Conservation (phyloP, 1,140 invertebrate species). For the Brachionus koreanus region DNA sequence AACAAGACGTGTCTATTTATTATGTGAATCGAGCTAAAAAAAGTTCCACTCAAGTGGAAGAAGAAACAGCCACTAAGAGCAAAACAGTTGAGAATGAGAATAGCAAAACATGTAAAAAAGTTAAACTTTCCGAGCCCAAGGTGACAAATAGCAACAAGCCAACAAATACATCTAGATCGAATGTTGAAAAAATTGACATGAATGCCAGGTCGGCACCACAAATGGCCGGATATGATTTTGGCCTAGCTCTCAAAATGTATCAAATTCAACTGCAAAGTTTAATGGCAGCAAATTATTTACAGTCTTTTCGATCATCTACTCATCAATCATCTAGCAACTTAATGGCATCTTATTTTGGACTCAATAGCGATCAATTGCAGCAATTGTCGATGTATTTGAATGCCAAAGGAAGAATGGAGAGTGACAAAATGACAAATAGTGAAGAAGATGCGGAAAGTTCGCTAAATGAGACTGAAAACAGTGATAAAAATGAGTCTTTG, state of each 20-base stretch:
- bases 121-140: neutral
- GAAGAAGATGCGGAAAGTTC: neutral
- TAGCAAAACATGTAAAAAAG: neutral
- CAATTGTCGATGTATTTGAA: neutral
- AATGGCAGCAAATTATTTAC: constrained; percentile 42
- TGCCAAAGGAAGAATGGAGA: neutral
- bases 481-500: constrained; percentile 7
- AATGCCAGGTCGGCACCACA: neutral
- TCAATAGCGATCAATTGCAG: neutral
- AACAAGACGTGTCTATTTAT: constrained; percentile 25
- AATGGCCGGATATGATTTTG: neutral
- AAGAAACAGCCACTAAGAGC: neutral
- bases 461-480: constrained; percentile 25
- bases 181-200: neutral
- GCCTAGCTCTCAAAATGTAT: constrained; percentile 36
- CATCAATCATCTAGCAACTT: neutral
- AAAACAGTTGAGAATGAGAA: neutral
- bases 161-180: neutral
- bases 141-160: neutral
- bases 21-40: constrained; percentile 44
- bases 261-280: constrained; percentile 42
- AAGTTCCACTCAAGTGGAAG: neutral
- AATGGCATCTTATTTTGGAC: constrained; percentile 21
- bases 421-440: neutral
- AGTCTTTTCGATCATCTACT: neutral